Conservation (phyloP, 2,797 vertebrate genomes). For the Sebastes paucispinis region DNA sequence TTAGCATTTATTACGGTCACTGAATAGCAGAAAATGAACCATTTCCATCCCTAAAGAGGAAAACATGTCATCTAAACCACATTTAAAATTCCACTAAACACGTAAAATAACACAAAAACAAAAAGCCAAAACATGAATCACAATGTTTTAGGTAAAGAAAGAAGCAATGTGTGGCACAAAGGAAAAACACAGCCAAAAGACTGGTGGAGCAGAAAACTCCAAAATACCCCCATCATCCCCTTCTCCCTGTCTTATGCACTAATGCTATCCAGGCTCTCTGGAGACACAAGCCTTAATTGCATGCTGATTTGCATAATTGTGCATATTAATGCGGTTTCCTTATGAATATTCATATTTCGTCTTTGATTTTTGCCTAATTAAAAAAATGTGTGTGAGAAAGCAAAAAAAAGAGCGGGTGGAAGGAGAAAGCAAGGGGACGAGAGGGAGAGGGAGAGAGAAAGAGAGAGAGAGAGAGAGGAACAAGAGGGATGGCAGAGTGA, state of each 20-base stretch:
- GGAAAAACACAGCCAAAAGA: slow-evolving; percentile 80
- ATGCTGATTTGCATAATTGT: slow-evolving; percentile 97
- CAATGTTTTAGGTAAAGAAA: slow-evolving; percentile 67
- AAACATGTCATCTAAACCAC: slow-evolving; percentile 39
- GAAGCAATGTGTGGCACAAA: slow-evolving; percentile 65
- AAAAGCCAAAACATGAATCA: slow-evolving; percentile 31
- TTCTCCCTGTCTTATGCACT: slow-evolving; percentile 86
- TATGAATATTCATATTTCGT: slow-evolving; percentile 94
- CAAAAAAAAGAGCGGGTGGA: slow-evolving; percentile 65
- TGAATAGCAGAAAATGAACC: slow-evolving; percentile 62
- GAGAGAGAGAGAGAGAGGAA: slow-evolving; percentile 20
- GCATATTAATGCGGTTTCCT: slow-evolving; percentile 92
- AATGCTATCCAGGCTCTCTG: slow-evolving; percentile 87
- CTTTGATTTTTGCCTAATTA: slow-evolving; percentile 94
- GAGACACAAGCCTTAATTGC: slow-evolving; percentile 94
- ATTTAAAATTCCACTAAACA: slow-evolving; percentile 35
- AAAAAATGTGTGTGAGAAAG: slow-evolving; percentile 87
- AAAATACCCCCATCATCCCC: slow-evolving; percentile 85
- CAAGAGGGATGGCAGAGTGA: slow-evolving; percentile 37
- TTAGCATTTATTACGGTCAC: slow-evolving; percentile 56
- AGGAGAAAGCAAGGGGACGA: slow-evolving; percentile 73
- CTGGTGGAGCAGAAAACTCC: slow-evolving; percentile 85
- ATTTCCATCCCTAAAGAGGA: slow-evolving; percentile 40
- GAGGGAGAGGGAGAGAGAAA: slow-evolving; percentile 51
- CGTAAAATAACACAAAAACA: slow-evolving; percentile 25